Percentiles rank a stretch among this genome's conserved stretches.
Evolutionary conservation across 92 coral and sea anemone species (phyloP).

Genomic region (Anthopleura xanthogrammica): DNA sequence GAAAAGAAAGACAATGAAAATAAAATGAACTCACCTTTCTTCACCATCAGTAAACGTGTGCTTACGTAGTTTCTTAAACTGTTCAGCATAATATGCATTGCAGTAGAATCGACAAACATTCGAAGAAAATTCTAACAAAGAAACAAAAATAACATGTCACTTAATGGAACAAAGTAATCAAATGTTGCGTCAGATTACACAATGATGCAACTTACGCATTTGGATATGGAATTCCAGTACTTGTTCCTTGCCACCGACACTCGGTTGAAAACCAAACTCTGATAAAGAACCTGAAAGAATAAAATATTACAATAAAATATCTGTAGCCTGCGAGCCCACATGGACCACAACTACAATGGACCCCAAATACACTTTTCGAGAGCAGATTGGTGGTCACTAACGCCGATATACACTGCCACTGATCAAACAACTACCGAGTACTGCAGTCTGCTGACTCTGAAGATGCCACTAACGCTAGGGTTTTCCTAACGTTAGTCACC

Average conservation of each 20-base stretch:
- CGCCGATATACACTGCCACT: too few species aligned
- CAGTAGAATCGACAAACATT: constrained; percentile 80
- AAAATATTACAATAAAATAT: too few species aligned
- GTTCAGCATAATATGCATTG: constrained; percentile 88
- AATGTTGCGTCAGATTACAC: neutral
- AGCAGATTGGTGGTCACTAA: too few species aligned
- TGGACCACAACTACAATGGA: too few species aligned
- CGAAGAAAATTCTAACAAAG: constrained; percentile 77
- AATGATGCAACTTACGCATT: constrained; percentile 62
- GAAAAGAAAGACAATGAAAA: neutral
- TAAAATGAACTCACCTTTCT: constrained; percentile 62
- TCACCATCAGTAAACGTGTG: constrained; percentile 82
- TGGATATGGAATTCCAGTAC: constrained; percentile 68
- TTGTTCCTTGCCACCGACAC: constrained; percentile 42
- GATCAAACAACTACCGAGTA: too few species aligned
- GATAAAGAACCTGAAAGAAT: constrained; percentile 34
- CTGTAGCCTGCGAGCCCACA: too few species aligned
- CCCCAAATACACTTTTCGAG: too few species aligned
- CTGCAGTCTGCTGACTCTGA: too few species aligned
- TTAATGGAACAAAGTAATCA: neutral
- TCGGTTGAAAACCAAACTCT: constrained; percentile 77
- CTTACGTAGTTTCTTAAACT: constrained; percentile 83
- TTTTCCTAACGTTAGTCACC: too few species aligned
- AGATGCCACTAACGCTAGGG: too few species aligned
- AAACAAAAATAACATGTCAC: neutral